phyloP scores from a whole-genome alignment of 2,888 invertebrate species.

The Drosophila trichaetosa region DNA sequence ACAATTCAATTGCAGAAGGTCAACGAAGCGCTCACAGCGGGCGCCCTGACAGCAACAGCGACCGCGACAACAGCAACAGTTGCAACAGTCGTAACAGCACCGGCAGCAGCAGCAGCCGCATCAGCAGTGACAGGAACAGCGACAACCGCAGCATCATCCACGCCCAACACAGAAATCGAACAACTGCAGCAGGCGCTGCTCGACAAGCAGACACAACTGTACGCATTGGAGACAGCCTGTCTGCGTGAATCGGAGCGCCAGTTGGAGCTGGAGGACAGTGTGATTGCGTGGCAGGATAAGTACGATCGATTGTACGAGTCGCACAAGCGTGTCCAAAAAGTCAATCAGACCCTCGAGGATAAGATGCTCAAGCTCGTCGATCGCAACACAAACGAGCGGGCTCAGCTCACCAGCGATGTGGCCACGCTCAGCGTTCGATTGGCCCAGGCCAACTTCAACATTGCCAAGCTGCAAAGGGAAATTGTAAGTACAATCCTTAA shows the following conservation, averaged over 20 bases:
- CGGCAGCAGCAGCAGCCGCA: conserved; percentile 21
- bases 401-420: conserved; percentile 93
- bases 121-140: conserved; percentile 22
- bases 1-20: conserved; percentile 57
- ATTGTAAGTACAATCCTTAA: conserved; percentile 87
- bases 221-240: conserved; percentile 94
- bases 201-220: conserved; percentile 93
- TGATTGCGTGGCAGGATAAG: conserved; percentile 95
- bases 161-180: conserved; percentile 87
- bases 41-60: conserved; percentile 34
- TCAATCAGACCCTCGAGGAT: conserved; percentile 97
- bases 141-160: conserved; percentile 4
- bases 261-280: conserved; percentile 92
- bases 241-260: conserved; percentile 92
- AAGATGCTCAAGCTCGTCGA: conserved; percentile 96
- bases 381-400: conserved; percentile 95
- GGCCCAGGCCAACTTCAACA: conserved; percentile 93
- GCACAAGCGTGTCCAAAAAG: conserved; percentile 96
- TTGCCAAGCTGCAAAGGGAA: conserved; percentile 93
- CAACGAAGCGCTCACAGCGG: conserved; percentile 34
- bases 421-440: conserved; percentile 93
- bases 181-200: conserved; percentile 90
- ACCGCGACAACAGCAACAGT: conserved; percentile 8
- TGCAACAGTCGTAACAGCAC: conserved; percentile 33
- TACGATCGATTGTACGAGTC: conserved; percentile 96